Conservation (phyloP, 1,140 invertebrate genomes). For the Harpegnathos saltator region DNA sequence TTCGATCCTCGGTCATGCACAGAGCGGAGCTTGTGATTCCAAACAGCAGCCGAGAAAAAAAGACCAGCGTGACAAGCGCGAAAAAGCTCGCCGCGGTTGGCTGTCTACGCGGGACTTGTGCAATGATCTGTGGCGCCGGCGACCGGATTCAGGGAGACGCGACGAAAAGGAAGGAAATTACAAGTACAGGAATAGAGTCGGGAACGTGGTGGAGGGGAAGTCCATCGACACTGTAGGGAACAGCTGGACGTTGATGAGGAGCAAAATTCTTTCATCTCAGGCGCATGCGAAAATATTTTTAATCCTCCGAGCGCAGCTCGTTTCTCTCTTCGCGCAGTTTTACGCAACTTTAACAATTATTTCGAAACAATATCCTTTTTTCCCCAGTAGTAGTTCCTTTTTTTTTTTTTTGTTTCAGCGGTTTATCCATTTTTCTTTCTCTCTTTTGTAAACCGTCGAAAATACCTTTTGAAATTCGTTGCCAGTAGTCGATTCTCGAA, state of each 20-base stretch:
- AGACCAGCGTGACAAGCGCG: neutral
- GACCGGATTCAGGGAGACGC: neutral
- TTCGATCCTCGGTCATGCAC: neutral
- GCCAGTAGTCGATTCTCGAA: no score
- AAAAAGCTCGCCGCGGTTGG: neutral
- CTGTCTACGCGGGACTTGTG: neutral
- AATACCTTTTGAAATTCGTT: no score
- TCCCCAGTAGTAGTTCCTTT: no score
- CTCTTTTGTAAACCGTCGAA: no score
- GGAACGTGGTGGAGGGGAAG: neutral
- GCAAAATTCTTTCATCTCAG: neutral
- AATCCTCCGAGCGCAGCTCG: neutral
- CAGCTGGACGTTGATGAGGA: neutral
- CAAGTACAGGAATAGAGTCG: constrained; percentile 13
- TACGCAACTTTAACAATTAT: no score
- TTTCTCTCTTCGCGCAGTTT: no score
- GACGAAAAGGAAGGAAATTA: constrained; percentile 20
- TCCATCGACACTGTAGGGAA: neutral
- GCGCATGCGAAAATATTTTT: neutral
- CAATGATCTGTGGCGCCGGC: no score
- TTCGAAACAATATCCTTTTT: no score
- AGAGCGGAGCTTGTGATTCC: neutral
- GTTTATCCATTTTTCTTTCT: no score
- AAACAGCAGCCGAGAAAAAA: neutral
- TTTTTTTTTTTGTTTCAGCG: no score